A percentile compares a stretch with the other conserved stretches of the same genome.
Evolutionary conservation across 2,888 invertebrate species (phyloP).

Genomic region (Volucella inflata): DNA sequence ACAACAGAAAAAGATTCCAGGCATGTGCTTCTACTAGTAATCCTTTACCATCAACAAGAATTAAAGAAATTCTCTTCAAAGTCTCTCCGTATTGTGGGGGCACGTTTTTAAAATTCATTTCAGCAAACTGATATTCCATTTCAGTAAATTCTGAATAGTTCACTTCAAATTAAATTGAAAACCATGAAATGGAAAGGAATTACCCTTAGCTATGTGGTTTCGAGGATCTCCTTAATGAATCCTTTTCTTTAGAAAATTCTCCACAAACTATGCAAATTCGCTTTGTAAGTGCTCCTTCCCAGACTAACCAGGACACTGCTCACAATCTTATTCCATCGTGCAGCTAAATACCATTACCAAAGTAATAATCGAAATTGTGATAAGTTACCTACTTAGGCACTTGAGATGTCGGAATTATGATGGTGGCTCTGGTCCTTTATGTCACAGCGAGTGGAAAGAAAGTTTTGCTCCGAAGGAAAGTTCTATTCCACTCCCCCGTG

Average conservation of each 20-base stretch:
- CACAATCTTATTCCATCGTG: neutral
- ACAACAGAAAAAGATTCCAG: too few species aligned
- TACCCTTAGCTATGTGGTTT: neutral
- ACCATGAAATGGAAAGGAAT: neutral
- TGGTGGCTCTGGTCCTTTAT: neutral
- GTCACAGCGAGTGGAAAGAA: neutral
- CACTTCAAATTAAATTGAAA: neutral
- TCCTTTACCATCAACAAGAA: too few species aligned
- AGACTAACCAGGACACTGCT: too few species aligned
- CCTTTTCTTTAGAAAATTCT: neutral
- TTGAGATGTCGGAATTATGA: neutral
- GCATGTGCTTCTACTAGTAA: too few species aligned
- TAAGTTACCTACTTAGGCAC: slow-evolving; percentile 45
- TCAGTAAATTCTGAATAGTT: slow-evolving; percentile 27
- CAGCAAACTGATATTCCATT: neutral
- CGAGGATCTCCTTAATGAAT: neutral
- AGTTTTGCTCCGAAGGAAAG: neutral
- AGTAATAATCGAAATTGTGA: slow-evolving; percentile 52
- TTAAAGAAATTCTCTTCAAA: too few species aligned
- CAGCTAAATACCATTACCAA: slow-evolving; percentile 21
- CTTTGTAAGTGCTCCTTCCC: neutral
- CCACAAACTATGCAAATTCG: slow-evolving; percentile 18
- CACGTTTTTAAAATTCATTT: too few species aligned
- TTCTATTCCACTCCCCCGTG: neutral
- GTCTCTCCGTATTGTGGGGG: neutral